Evolutionary conservation across 1,140 invertebrate genomes (phyloP), one percentile per base, ranked within the genome.

Genomic region (Hylyphantes graminicola): DNA sequence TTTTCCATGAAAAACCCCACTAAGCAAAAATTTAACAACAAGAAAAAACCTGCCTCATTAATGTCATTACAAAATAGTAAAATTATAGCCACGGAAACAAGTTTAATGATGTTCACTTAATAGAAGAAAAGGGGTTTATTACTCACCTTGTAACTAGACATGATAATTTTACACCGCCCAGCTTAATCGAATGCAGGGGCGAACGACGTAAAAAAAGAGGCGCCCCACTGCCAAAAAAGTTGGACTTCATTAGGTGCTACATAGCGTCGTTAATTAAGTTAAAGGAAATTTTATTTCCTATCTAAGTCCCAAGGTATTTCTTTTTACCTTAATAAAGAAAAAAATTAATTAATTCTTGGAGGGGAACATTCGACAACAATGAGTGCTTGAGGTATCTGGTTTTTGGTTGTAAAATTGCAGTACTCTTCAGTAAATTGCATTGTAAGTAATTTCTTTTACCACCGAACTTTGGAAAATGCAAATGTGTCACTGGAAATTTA

Each of bases 321-420:
- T 59, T 74, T 35, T 74, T 74, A 74, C 72, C 72, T 74, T 74
- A 59, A 59, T 35, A 21, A 55, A 74, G 72, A 59, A 74, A 74
- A 74, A 73, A 74, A 74, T 74, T 74, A 74, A 74, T 74, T 74
- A 74, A 74, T 74, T 74, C 72, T 70, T 53, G 68, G 68, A 48
- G 11, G 72, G 57, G 35, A 74, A 50, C 55, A 74, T 19, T 19
- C 19, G 72, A 74, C 72, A 74, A 74, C 72, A 59, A 74, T 74
- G 55, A 59, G 35, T 73, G 13, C 68, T 17, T 15, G 13, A 17
- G 35, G 54, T 53, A 35, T 35, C 35, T 35, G 35, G 35, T 35
- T 35, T 35, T 35, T 35, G 35, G 35, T 35, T 35, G 35, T 35
- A 35, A 35, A 35, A 35, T 35, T 35, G 35, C 35, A 35, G 35